Evolutionary conservation across 2,113 vertebrate genomes (phyloP).

Genomic region (Myrmecobius fasciatus): DNA sequence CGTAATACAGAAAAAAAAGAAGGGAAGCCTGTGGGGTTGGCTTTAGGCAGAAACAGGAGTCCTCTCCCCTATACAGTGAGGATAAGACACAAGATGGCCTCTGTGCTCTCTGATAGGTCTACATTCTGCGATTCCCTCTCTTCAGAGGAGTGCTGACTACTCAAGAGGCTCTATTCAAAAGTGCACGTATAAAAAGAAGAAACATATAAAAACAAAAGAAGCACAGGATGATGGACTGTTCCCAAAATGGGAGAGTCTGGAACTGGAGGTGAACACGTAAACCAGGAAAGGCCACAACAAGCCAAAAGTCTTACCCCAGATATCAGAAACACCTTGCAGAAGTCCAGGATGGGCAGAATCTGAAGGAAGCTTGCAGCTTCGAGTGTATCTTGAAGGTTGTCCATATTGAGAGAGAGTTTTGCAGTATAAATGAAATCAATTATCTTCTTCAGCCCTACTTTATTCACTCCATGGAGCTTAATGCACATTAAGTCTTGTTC

Average conservation of each 20-base stretch:
- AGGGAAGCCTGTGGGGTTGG: neutral
- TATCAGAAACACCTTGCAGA: conserved; percentile 99
- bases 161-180: neutral
- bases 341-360: conserved; percentile 97
- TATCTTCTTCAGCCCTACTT: conserved; percentile 98
- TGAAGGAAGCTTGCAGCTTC: conserved; percentile 99
- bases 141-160: neutral
- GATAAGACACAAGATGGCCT: neutral
- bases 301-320: conserved; percentile 93
- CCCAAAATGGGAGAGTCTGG: neutral
- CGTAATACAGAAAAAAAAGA: conserved; percentile 10
- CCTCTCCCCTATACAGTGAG: neutral
- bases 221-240: neutral
- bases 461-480: conserved; percentile 98
- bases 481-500: conserved; percentile 99
- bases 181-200: neutral
- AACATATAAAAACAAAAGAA: neutral
- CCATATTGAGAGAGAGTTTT: conserved; percentile 99
- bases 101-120: neutral
- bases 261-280: neutral
- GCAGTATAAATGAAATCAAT: conserved; percentile 99
- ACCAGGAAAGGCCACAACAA: neutral
- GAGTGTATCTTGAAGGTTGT: conserved; percentile 98
- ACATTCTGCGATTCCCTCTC: neutral
- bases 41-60: conserved; percentile 11